Evolutionary conservation across 2,113 vertebrate genomes (phyloP).

Genomic region (Leuciscus idus): DNA sequence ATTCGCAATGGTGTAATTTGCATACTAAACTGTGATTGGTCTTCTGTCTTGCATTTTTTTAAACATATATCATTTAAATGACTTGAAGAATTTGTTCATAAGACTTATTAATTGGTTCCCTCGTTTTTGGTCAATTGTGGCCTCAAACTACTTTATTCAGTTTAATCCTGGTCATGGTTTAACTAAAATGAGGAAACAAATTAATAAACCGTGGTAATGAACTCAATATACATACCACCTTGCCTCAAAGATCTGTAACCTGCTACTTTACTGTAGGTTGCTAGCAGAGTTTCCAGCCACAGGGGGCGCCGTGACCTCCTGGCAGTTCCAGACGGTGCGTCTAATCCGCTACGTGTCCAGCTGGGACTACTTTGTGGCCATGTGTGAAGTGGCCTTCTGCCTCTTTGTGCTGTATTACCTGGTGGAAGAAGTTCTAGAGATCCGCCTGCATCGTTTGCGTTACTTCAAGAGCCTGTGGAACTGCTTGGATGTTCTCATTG

Average conservation of each 20-base stretch:
- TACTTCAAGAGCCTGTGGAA: constrained; percentile 98
- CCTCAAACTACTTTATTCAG: not conserved
- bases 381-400: constrained; percentile 93
- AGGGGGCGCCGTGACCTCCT: constrained; percentile 89
- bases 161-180: not conserved
- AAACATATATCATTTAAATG: no score
- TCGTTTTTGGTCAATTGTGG: no score
- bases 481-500: constrained; percentile 92
- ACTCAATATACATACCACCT: not conserved
- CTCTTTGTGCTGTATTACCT: constrained; percentile 93
- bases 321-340: constrained; percentile 94
- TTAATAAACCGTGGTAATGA: not conserved
- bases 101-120: no score
- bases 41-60: no score
- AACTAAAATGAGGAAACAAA: not conserved
- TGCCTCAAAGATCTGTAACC: not conserved
- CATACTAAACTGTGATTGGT: no score
- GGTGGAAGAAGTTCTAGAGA: constrained; percentile 94
- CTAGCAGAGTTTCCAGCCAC: constrained; percentile 94
- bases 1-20: not conserved
- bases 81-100: no score
- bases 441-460: constrained; percentile 86
- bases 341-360: constrained; percentile 86
- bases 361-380: constrained; percentile 91
- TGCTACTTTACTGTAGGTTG: constrained; percentile 77